A percentile compares a stretch with the other conserved stretches of the same genome.
Evolutionary conservation across 2,797 vertebrate species (phyloP).

Genomic region (Esox masquinongy): DNA sequence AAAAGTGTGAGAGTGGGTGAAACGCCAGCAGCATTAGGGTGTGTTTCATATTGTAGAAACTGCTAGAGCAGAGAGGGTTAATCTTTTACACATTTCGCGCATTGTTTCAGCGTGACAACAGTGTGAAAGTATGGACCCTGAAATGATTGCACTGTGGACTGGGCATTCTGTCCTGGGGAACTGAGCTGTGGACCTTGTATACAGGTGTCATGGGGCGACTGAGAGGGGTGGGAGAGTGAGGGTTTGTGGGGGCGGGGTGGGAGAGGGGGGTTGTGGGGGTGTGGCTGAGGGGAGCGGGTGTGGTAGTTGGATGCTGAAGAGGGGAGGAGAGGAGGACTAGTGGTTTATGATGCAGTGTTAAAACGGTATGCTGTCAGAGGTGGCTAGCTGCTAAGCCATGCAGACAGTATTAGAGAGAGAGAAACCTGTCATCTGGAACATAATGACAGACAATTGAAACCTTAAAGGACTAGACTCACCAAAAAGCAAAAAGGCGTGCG

Average conservation of each 20-base stretch:
- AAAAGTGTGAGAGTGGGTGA: conserved; percentile 47
- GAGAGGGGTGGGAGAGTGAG: not conserved
- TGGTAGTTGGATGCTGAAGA: not conserved
- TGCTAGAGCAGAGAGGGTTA: conserved; percentile 27
- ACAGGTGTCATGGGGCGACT: not conserved
- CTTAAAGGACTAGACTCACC: too few species aligned
- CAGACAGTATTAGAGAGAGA: conserved; percentile 18
- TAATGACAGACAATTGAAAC: conserved; percentile 12
- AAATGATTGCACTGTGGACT: not conserved
- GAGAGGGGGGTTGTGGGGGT: not conserved
- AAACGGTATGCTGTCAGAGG: not conserved
- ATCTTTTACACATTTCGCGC: conserved; percentile 44
- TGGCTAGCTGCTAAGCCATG: too few species aligned
- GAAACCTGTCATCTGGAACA: conserved; percentile 20
- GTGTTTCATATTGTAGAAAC: conserved; percentile 37
- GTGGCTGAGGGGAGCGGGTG: not conserved
- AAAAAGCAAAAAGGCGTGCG: too few species aligned
- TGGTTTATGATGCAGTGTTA: conserved; percentile 10
- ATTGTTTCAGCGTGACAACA: conserved; percentile 30
- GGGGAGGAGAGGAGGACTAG: not conserved
- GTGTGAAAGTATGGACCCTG: too few species aligned
- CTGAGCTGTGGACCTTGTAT: not conserved
- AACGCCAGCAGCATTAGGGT: conserved; percentile 44
- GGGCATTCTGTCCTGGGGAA: not conserved
- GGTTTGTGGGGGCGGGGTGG: not conserved